A percentile compares a stretch with the other conserved stretches of the same genome.
Evolutionary conservation across 2,888 invertebrate genomes (phyloP).

Genomic region (Drymonia ruficornis): DNA sequence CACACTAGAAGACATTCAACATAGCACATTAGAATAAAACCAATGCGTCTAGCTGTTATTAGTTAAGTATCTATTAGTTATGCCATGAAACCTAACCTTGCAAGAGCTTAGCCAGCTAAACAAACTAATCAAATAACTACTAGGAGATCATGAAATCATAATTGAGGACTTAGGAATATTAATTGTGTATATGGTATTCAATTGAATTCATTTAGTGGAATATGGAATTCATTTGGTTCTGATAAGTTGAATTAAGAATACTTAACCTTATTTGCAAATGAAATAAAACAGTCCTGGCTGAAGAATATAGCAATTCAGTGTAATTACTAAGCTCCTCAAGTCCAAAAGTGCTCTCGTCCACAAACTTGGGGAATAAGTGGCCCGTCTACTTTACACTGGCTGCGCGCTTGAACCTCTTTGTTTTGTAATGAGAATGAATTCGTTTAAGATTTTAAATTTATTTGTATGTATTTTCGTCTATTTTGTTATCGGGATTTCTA

Average conservation of each 20-base stretch:
- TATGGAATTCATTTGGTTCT: not conserved
- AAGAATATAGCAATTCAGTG: constrained; percentile 17
- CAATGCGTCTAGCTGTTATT: no score
- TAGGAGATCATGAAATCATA: no score
- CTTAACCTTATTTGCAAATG: constrained; percentile 13
- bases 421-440: constrained; percentile 9
- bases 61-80: no score
- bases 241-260: constrained; percentile 8
- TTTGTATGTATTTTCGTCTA: not conserved
- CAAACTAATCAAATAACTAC: no score
- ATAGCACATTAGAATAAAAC: no score
- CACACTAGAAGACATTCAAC: no score
- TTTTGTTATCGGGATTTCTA: not conserved
- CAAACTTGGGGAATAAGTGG: constrained; percentile 19
- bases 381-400: constrained; percentile 10
- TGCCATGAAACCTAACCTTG: no score
- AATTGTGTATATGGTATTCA: no score
- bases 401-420: constrained; percentile 10
- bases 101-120: not conserved
- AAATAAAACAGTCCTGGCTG: constrained; percentile 17
- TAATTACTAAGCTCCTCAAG: constrained; percentile 28
- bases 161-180: no score
- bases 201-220: no score
- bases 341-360: constrained; percentile 13
- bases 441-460: not conserved